These are phyloP conservation scores for Platyura marginata DNA, from an alignment of 1,140 invertebrate genomes.

Conservation along the genomic window DNA sequence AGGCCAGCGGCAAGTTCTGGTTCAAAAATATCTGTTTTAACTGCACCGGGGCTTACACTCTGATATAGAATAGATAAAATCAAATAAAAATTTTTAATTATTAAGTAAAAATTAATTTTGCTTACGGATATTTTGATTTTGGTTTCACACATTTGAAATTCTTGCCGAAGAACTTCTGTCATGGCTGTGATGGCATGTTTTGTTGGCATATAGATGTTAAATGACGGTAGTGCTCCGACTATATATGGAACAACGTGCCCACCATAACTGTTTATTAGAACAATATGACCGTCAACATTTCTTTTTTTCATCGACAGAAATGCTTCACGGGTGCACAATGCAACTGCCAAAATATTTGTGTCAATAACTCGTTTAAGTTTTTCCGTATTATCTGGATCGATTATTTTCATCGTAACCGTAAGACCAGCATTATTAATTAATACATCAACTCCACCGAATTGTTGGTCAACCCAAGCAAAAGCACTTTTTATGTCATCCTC, in stretches of 20 bases:
- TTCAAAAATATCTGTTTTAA: slow-evolving; percentile 31
- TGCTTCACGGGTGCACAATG: slow-evolving; percentile 38
- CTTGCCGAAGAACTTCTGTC: not conserved
- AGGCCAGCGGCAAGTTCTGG: slow-evolving; percentile 9
- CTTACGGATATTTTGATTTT: too few species aligned
- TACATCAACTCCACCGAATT: not conserved
- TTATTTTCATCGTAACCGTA: not conserved
- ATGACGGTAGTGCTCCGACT: not conserved
- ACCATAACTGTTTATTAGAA: slow-evolving; percentile 1
- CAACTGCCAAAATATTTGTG: slow-evolving; percentile 41
- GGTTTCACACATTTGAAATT: too few species aligned
- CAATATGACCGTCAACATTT: not conserved
- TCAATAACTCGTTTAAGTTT: slow-evolving; percentile 23
- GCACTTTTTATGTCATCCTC: not conserved
- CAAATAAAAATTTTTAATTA: too few species aligned
- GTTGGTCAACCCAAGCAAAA: not conserved
- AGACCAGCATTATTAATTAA: not conserved
- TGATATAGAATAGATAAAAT: slow-evolving; percentile 12
- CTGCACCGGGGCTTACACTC: slow-evolving; percentile 38
- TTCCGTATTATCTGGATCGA: not conserved
- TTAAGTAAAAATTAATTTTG: too few species aligned
- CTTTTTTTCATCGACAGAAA: slow-evolving; percentile 15
- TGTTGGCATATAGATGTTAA: not conserved
- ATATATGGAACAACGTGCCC: too few species aligned
- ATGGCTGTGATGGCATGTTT: not conserved